Base-by-base conservation (phyloP, 2,113 vertebrate genomes). In the Sinocyclocheilus anophthalmus region DNA sequence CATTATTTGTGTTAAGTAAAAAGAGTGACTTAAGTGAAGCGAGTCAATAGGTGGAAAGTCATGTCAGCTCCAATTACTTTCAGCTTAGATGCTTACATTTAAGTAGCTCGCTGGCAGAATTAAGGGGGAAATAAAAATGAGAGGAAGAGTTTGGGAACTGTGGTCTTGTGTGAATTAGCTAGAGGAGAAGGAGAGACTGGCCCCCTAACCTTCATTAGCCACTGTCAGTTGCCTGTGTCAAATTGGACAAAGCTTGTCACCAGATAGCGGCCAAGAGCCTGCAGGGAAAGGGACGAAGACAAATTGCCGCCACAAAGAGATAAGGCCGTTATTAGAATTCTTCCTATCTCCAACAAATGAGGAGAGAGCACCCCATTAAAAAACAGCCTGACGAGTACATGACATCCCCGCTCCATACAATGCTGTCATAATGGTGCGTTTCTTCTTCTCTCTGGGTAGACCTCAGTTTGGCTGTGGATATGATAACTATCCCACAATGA, bases 161-260 rank as follows among this genome's bases (percentile, higher is more conserved):
- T 61, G 79, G 83, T 84, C 50, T 90, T 33, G 72, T 88, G 87
- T 65, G 84, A 91, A 73, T 87, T 48, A 63, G 70, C 76, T 53
- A 59, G 6, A 30, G 88, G 83, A 82, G 75, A 59, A 30, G 30
- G 85, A 84, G 76, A 88, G 80, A 42, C 84, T 85, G 76, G 53
- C 90, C 87, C 63, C 2, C 79, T 91, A 91, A 93, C 92, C 92
- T 94, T 93, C 91, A 93, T 93, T 93, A 93, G 88, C 33, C 10
- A 22, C 85, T 84, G 84, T 89, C 89, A 69, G 86, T 5, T 33
- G 90, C 88, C 82, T 63, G 79, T 77, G 77, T 83, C 59, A 83
- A 85, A 81, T 63, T 61, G 85, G 48, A 88, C 88, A 88, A 91
- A 86, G 86, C 90, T 48, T 22, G 69, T 72, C 39, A 59, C 67